A percentile compares a stretch with the other conserved stretches of the same genome.
These are phyloP conservation scores for Podarcis muralis DNA, from an alignment of 2,113 vertebrate genomes.

Conservation along the genomic window DNA sequence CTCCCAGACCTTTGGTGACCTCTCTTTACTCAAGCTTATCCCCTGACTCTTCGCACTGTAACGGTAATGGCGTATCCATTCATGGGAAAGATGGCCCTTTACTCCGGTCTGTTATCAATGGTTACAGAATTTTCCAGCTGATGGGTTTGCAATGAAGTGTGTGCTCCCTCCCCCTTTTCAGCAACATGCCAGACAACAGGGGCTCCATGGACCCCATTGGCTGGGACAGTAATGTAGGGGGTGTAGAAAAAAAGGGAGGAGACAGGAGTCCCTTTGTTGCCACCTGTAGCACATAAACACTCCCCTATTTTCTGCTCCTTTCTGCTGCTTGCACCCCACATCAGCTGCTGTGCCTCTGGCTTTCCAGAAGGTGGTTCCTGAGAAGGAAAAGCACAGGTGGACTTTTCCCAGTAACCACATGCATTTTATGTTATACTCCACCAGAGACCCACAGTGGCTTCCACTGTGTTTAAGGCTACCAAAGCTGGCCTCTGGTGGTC, in stretches of 20 bases:
- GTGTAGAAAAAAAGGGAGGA: background rate
- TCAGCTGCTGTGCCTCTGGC: background rate
- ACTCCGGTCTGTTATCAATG: background rate
- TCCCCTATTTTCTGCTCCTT: background rate
- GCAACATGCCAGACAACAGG: background rate
- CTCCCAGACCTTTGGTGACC: background rate
- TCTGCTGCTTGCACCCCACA: background rate
- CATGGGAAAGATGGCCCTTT: background rate
- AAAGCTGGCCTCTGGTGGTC: background rate
- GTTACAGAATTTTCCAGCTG: background rate
- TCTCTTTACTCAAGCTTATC: background rate
- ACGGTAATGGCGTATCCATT: background rate
- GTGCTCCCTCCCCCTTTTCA: background rate
- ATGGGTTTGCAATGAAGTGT: background rate
- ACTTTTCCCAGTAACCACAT: background rate
- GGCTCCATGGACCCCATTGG: too few species aligned
- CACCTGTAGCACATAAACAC: background rate
- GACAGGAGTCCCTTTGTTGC: rapidly evolving
- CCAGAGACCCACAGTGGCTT: background rate
- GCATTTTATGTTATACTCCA: background rate
- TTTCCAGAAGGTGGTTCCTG: background rate
- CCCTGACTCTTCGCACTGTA: background rate
- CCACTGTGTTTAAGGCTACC: background rate
- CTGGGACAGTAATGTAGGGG: too few species aligned
- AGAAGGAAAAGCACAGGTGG: background rate